Evolutionary conservation across 2,113 vertebrate genomes (phyloP).

Genomic region (Geothlypis trichas): DNA sequence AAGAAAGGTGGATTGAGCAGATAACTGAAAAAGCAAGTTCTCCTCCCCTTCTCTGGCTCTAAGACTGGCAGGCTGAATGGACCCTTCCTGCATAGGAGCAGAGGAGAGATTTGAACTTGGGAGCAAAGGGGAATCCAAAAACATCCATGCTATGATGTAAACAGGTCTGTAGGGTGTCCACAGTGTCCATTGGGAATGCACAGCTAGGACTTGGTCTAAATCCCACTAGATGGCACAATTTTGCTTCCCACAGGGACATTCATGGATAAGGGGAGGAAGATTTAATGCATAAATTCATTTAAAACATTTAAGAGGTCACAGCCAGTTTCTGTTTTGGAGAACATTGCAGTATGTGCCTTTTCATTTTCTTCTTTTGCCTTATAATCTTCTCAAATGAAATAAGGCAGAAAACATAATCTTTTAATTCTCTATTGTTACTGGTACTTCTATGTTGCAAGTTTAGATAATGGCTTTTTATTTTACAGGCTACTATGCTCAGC

Average conservation of each 20-base stretch:
- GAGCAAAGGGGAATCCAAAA: not conserved
- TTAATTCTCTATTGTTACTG: not conserved
- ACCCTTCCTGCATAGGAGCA: not conserved
- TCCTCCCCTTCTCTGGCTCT: not conserved
- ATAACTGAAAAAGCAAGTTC: not conserved
- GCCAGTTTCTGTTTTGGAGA: not conserved
- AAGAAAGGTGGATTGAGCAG: not conserved
- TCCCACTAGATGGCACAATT: slow-evolving; percentile 44
- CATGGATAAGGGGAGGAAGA: not conserved
- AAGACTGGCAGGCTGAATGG: not conserved
- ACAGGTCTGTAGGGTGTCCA: accelerated
- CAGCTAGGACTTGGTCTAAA: too few species aligned
- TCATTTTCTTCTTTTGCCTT: slow-evolving; percentile 4
- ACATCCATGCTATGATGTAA: not conserved
- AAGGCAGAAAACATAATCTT: not conserved
- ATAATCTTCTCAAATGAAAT: not conserved
- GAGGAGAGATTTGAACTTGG: not conserved
- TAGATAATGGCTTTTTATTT: not conserved
- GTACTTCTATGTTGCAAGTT: not conserved
- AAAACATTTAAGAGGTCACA: not conserved
- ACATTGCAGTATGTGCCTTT: not conserved
- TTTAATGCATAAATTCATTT: not conserved
- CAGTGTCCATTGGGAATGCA: not conserved
- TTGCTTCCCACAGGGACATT: not conserved
- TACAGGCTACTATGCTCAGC: not conserved